phyloP scores from a whole-genome alignment of 2,113 vertebrate genomes.

The Mohoua ochrocephala region DNA sequence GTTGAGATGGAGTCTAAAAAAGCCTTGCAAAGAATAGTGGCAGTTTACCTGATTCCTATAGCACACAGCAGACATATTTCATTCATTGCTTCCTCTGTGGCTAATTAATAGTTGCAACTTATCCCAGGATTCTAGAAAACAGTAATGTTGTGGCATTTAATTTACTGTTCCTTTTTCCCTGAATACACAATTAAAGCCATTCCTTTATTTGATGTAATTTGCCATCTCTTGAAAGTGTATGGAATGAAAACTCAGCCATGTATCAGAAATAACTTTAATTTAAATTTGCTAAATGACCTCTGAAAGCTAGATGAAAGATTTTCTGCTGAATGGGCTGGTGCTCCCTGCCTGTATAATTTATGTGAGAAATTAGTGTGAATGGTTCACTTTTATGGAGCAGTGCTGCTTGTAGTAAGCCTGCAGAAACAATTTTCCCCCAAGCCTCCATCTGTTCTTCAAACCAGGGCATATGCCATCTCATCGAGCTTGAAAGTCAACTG shows the following conservation, averaged over 20 bases:
- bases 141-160: slow-evolving; percentile 22
- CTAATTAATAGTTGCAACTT: slow-evolving; percentile 59
- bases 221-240: slow-evolving; percentile 36
- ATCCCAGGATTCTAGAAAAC: slow-evolving; percentile 2
- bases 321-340: slow-evolving; percentile 75
- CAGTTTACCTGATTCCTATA: slow-evolving; percentile 32
- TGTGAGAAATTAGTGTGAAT: slow-evolving; percentile 78
- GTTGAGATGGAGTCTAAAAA: neutral
- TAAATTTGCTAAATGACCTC: slow-evolving; percentile 77
- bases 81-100: slow-evolving; percentile 47
- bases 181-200: slow-evolving; percentile 20
- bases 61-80: neutral
- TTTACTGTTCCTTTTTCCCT: neutral
- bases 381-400: slow-evolving; percentile 76
- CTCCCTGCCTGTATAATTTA: slow-evolving; percentile 76
- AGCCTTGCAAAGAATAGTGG: slow-evolving; percentile 11
- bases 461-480: slow-evolving; percentile 80
- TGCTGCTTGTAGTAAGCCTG: slow-evolving; percentile 77
- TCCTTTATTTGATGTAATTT: slow-evolving; percentile 61
- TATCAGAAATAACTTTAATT: slow-evolving; percentile 75
- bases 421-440: slow-evolving; percentile 80
- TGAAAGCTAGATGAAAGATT: slow-evolving; percentile 71
- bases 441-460: slow-evolving; percentile 84
- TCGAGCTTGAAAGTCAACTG: slow-evolving; percentile 77
- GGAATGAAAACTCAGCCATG: slow-evolving; percentile 48